phyloP scores from a whole-genome alignment of 2,888 invertebrate species.

The Cheilosia grossa region DNA sequence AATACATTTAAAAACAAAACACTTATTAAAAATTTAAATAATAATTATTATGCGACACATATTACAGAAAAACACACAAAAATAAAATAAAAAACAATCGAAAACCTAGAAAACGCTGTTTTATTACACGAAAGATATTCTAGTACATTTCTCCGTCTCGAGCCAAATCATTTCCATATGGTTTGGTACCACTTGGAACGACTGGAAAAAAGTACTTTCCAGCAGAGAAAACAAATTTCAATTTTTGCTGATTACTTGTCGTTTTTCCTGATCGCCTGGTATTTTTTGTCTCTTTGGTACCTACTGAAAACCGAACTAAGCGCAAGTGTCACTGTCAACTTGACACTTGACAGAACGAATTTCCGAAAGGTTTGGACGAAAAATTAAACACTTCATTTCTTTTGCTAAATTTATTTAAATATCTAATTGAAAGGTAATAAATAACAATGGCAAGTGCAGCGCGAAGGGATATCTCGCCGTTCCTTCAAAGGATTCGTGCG shows the following conservation, averaged over 20 bases:
- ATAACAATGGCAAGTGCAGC: constrained; percentile 79
- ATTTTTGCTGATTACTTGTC: background rate
- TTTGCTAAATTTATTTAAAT: background rate
- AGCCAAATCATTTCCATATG: too few species aligned
- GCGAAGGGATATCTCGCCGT: constrained; percentile 87
- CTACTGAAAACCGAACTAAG: background rate
- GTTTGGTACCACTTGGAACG: too few species aligned
- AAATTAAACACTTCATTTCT: background rate
- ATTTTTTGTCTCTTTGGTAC: background rate
- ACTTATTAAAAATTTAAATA: constrained; percentile 49
- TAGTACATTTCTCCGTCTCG: too few species aligned
- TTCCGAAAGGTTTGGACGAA: background rate
- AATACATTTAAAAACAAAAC: constrained; percentile 72
- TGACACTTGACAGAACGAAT: background rate
- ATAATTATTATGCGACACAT: constrained; percentile 62
- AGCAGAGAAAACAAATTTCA: too few species aligned
- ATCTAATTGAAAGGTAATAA: constrained; percentile 76
- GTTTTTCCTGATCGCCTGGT: too few species aligned
- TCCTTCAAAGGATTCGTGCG: constrained; percentile 86
- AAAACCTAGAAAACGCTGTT: constrained; percentile 31
- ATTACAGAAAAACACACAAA: constrained; percentile 52
- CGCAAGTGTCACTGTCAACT: constrained; percentile 8
- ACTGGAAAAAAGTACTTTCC: too few species aligned
- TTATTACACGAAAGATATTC: background rate
- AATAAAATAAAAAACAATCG: constrained; percentile 58